Base-by-base conservation (phyloP, 1,140 invertebrate genomes). In the Galleria mellonella region DNA sequence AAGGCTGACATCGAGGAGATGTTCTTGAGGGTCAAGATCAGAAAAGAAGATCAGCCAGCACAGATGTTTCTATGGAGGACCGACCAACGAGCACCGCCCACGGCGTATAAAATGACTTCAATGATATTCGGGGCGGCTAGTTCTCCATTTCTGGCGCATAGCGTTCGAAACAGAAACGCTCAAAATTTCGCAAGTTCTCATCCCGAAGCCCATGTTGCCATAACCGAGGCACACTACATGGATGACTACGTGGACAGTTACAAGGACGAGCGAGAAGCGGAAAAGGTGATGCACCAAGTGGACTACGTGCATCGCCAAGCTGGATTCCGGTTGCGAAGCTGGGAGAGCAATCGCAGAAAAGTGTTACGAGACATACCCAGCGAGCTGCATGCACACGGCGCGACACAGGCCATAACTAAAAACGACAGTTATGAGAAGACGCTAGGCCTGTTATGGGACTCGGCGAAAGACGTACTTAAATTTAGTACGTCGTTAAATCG, bases 1-100 rank as follows among this genome's bases (percentile, higher is more conserved):
- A 48, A 47, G 0, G 53, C 51, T 7, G 67, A 79, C 47, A 77
- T 83, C 0, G 13, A 40, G 10, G 81, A 82, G 8, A 85, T 83
- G 77, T 86, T 83, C 17, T 38, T 78, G 0, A 64, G 53, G 10
- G 32, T 69, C 6, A 61, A 60, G 27, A 59, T 82, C 6, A n/a
- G 55, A 13, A 0, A 36, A 3, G 49, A 57, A 29, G 65, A 72
- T 31, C 47, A 49, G 12, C 33, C 50, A 9, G 49, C 45, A 0
- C 64, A 75, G 35, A 38, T 54, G 3, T 77, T 73, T 37, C 40
- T 77, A 15, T 73, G 65, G 71, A 12, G 71, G 6, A 62, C 53
- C 0, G 37, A 50, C 0, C 23, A 6, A 6, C 7, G 42, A 13
- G n/a, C 4, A 0, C 15, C 47, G 10, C 52, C 55, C 0, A 1